Evolutionary conservation across 2,888 invertebrate species (phyloP).

Genomic region (Meloe dianella): DNA sequence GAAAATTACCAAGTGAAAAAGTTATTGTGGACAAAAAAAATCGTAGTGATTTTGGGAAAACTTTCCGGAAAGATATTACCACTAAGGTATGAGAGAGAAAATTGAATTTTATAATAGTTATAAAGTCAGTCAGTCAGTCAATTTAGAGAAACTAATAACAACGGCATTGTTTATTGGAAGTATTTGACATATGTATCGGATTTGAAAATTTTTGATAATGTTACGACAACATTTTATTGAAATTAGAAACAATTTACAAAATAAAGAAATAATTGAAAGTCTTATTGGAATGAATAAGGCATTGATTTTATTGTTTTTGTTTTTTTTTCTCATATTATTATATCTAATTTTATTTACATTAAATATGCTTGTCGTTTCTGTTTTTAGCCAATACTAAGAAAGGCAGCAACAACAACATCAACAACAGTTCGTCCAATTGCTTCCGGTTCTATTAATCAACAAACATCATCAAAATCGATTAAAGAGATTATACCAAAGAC

Average conservation of each 20-base stretch:
- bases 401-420: constrained; percentile 23
- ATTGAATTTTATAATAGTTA: not conserved
- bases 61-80: constrained; percentile 32
- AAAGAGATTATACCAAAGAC: not conserved
- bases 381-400: constrained; percentile 33
- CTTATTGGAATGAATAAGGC: constrained; percentile 28
- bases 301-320: not conserved
- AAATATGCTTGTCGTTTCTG: no score
- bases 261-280: constrained; percentile 34
- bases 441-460: constrained; percentile 1
- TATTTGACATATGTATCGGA: no score
- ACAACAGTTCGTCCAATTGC: constrained; percentile 20
- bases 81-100: constrained; percentile 32
- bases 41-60: constrained; percentile 25
- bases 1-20: constrained; percentile 56
- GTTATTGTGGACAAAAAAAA: constrained; percentile 14
- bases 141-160: not conserved
- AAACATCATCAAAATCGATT: constrained; percentile 4
- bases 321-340: no score
- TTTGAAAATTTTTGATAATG: constrained; percentile 28
- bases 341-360: no score
- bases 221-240: constrained; percentile 40
- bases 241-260: constrained; percentile 35
- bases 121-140: no score
- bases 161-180: not conserved